Evolutionary conservation across 2,888 invertebrate genomes (phyloP), one percentile per base, ranked within the genome.

Genomic region (Heliconius ismenius): DNA sequence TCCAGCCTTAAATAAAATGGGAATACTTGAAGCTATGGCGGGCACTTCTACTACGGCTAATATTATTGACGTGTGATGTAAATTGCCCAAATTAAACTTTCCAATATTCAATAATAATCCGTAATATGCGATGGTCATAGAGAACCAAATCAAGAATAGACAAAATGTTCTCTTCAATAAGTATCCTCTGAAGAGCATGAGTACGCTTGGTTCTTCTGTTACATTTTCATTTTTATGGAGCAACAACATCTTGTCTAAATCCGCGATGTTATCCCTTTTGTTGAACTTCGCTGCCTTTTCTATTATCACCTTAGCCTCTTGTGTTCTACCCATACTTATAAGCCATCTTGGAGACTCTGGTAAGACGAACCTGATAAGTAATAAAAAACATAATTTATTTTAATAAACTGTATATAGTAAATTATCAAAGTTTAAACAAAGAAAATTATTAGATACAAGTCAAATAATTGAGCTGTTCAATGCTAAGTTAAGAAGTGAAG

Each of bases 261-360:
- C 96, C 0, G 95, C 90, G 1, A 97, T 96, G 76, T 96, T 86
- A 82, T 95, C 94, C 39, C 94, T 93, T 69, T 95, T 95, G 88
- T 97, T 97, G 82, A 95, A 95, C 77, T 92, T 95, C 0, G 96
- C 96, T 1, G 96, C 97, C 83, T 94, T 95, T 84, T 95, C 94
- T 62, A 97, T 88, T 73, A 97, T 95, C 49, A 88, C 89, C 85
- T 96, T 95, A 1, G 97, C 96, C 90, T 97, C 96, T 79, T 96
- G 95, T n/a, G 95, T 95, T 80, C 95, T 95, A 36, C 96, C 97
- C 94, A 96, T 96, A 62, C 96, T 96, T 73, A 97, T 89, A 54
- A 97, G 89, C 97, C 97, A 97, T 85, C 97, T 94, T 1, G 97
- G 97, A 3, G 97, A 97, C 94, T 97, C 97, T n/a, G 97, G 97